phyloP scores from a whole-genome alignment of 2,888 invertebrate genomes.

The Luperina nickerlii region DNA sequence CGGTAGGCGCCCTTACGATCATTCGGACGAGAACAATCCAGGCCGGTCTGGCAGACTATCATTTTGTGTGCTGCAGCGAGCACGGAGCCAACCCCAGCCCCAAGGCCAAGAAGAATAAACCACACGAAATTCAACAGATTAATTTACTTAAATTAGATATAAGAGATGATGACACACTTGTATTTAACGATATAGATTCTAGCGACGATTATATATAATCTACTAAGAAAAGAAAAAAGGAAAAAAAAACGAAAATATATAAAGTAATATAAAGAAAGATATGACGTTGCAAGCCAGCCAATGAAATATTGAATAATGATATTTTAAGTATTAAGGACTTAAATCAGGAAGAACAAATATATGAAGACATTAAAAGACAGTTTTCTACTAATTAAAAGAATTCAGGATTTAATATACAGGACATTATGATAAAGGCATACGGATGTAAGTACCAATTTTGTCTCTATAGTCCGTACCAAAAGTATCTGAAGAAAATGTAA shows the following conservation, averaged over 20 bases:
- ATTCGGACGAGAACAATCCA: background rate
- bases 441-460: constrained; percentile 72
- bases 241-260: background rate
- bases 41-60: background rate
- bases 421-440: constrained; percentile 70
- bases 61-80: constrained; percentile 2
- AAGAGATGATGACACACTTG: constrained; percentile 4
- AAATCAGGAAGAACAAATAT: constrained; percentile 47
- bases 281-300: constrained; percentile 21
- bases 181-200: background rate
- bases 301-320: constrained; percentile 26
- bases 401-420: constrained; percentile 38
- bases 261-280: background rate
- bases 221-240: background rate
- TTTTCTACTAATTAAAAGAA: constrained; percentile 33
- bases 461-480: background rate
- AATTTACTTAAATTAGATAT: background rate
- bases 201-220: background rate
- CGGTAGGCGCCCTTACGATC: background rate
- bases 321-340: constrained; percentile 23
- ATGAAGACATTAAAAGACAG: constrained; percentile 26
- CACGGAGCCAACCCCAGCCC: too few relatives aligned
- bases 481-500: background rate
- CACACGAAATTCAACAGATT: background rate
- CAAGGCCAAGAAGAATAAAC: background rate